These are phyloP conservation scores for Agonum fuliginosum DNA, from an alignment of 2,888 invertebrate genomes.

Conservation along the genomic window DNA sequence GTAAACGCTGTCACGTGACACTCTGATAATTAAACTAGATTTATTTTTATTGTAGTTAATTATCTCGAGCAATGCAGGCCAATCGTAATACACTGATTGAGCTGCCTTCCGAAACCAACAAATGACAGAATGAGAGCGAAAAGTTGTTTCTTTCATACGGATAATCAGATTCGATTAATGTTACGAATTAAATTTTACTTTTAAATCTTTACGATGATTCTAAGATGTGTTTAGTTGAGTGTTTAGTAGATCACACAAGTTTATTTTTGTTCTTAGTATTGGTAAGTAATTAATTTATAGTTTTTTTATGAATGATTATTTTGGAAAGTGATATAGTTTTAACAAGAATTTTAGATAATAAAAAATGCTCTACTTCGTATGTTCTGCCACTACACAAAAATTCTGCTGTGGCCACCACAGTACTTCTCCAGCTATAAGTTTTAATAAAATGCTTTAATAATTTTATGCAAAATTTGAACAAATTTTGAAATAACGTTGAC, in stretches of 20 bases:
- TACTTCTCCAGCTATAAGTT: too few relatives aligned
- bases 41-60: constrained; percentile 17
- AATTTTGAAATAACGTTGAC: too few relatives aligned
- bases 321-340: background rate
- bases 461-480: too few relatives aligned
- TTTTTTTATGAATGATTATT: background rate
- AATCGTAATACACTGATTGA: background rate
- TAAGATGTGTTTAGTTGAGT: background rate
- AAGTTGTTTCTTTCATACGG: background rate
- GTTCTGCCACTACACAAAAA: background rate
- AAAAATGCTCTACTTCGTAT: background rate
- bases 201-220: background rate
- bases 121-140: background rate
- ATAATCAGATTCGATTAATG: background rate
- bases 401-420: too few relatives aligned
- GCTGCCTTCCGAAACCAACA: background rate
- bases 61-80: constrained; percentile 7
- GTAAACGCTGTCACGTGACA: constrained; percentile 37
- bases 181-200: background rate
- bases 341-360: background rate
- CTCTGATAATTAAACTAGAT: constrained; percentile 40
- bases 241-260: background rate
- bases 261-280: background rate
- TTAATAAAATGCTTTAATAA: too few relatives aligned
- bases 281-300: background rate